phyloP scores from a whole-genome alignment of 2,113 vertebrate genomes.

The Oryzias javanicus region DNA sequence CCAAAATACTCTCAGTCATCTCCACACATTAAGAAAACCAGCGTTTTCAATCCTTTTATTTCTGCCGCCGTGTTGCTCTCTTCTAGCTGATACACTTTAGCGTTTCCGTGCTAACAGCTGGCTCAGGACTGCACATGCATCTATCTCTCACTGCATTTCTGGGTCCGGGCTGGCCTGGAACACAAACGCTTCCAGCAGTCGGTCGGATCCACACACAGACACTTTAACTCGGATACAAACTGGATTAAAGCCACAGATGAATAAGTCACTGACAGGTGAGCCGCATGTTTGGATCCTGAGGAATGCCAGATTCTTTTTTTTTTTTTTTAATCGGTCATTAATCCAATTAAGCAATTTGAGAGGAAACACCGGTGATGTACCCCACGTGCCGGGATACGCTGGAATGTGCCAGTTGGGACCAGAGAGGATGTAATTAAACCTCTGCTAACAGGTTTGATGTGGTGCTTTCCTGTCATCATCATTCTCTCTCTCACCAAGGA shows the following conservation, averaged over 20 bases:
- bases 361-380: too few relatives aligned
- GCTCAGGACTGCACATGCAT: constrained; percentile 35
- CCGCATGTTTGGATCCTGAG: neutral
- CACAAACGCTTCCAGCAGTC: constrained; percentile 49
- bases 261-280: neutral
- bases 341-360: too few relatives aligned
- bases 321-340: too few relatives aligned
- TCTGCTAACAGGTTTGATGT: too few relatives aligned
- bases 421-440: too few relatives aligned
- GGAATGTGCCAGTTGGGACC: too few relatives aligned
- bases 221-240: too few relatives aligned
- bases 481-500: too few relatives aligned
- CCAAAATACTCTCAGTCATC: constrained; percentile 7
- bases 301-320: neutral
- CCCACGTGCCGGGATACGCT: too few relatives aligned
- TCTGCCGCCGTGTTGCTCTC: neutral
- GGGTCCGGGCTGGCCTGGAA: constrained; percentile 26
- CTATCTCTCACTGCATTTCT: constrained; percentile 26
- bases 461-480: too few relatives aligned
- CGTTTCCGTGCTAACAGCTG: constrained; percentile 36
- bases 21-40: neutral
- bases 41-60: neutral
- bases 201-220: constrained; percentile 17
- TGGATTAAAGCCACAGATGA: neutral
- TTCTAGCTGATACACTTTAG: constrained; percentile 29